Base-by-base conservation (phyloP, 1,140 invertebrate genomes). In the Adoxophyes honmai region DNA sequence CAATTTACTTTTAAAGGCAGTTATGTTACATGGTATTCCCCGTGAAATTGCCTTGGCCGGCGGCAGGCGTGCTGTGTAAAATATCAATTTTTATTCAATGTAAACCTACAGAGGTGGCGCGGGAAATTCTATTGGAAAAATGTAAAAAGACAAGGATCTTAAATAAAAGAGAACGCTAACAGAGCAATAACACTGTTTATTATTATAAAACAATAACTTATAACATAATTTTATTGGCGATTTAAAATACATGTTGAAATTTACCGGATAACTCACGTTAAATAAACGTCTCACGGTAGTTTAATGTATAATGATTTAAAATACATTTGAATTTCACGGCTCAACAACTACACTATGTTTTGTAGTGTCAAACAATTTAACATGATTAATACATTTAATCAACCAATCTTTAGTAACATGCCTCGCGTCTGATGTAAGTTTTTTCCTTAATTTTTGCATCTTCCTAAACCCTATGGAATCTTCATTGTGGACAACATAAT, bases 381-480 rank as follows among this genome's bases (percentile, higher is more conserved):
- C 73, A 42, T 82, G 67, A 67, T 77, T 78, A 15, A 91, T 88
- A 63, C 85, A 88, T 72, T 88, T 80, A 55, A 81, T 78, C 21
- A 92, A 75, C 91, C 91, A 92, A 66, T 86, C 72, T 52, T 89
- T 81, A 10, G 77, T 89, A 6, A 91, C 81, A 71, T 91, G 91
- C 59, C 78, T 80, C 0, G 84, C 90, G 54, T 62, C 59, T 33
- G 73, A 65, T 0, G 83, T 69, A 63, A 87, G 73, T 58, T 83
- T 75, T 28, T 59, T 70, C 54, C 63, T 76, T 55, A 82, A 73
- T 53, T 78, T 83, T 21, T 70, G 52, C 69, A 87, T 85, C 36
- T 86, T 71, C 4, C 73, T 73, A 13, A 82, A 73, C 9, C 66
- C 68, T 53, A 90, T 86, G 15, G 34, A 70, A 39, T 83, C 62